Conservation (phyloP, 2,113 vertebrate species). For the Clarias batrachus region DNA sequence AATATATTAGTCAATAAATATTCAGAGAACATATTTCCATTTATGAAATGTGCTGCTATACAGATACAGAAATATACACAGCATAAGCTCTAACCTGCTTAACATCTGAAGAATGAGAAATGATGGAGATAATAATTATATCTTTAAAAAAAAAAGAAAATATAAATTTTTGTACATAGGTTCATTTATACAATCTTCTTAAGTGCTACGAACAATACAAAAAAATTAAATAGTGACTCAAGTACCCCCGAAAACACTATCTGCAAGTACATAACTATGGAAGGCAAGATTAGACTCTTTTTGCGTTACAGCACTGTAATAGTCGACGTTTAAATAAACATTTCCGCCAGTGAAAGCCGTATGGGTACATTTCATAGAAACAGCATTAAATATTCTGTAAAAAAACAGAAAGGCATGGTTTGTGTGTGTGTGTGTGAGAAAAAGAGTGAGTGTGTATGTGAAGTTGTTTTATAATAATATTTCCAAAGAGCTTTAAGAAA, state of each 20-base stretch:
- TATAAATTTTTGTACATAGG: slow-evolving; percentile 77
- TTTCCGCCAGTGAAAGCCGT: slow-evolving; percentile 70
- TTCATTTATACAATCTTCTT: slow-evolving; percentile 76
- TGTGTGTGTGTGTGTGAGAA: not conserved
- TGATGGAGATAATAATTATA: slow-evolving; percentile 91
- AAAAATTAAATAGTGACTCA: slow-evolving; percentile 90
- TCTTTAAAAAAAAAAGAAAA: slow-evolving; percentile 78
- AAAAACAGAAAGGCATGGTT: slow-evolving; percentile 74
- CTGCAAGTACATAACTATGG: slow-evolving; percentile 73
- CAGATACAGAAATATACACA: slow-evolving; percentile 96
- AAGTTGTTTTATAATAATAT: slow-evolving; percentile 59
- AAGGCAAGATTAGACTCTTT: slow-evolving; percentile 74
- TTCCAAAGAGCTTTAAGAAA: slow-evolving; percentile 39
- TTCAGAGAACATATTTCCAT: slow-evolving; percentile 99
- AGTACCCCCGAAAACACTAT: slow-evolving; percentile 80
- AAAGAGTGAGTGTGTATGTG: slow-evolving; percentile 45
- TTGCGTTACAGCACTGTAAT: slow-evolving; percentile 72
- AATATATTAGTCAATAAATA: slow-evolving; percentile 99
- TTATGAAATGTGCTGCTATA: slow-evolving; percentile 99
- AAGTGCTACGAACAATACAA: slow-evolving; percentile 94
- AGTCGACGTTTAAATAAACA: slow-evolving; percentile 70
- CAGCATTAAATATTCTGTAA: slow-evolving; percentile 76
- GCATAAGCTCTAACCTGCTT: slow-evolving; percentile 85
- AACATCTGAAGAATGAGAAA: slow-evolving; percentile 89
- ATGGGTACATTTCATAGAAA: slow-evolving; percentile 81